Evolutionary conservation across 2,113 vertebrate species (phyloP).

Genomic region (Otocyon megalotis): DNA sequence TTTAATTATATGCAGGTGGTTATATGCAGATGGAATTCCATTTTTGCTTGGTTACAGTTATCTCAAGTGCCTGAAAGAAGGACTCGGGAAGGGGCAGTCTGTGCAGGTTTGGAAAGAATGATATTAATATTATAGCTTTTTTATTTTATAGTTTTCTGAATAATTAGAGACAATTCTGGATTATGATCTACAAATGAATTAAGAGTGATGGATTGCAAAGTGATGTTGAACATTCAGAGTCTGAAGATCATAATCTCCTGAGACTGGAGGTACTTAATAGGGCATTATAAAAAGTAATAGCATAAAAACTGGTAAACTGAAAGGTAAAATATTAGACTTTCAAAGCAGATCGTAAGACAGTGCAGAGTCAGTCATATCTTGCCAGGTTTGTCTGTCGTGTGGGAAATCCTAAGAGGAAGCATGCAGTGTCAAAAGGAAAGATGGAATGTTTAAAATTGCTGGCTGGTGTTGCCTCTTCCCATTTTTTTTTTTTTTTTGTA

Average conservation of each 20-base stretch:
- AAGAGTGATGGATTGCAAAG: neutral
- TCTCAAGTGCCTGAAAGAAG: neutral
- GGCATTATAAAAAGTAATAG: neutral
- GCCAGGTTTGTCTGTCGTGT: neutral
- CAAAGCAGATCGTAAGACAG: neutral
- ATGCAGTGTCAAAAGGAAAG: neutral
- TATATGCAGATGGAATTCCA: neutral
- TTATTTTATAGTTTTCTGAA: neutral
- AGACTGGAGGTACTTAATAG: neutral
- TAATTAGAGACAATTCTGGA: constrained; percentile 55
- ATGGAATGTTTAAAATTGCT: neutral
- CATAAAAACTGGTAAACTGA: neutral
- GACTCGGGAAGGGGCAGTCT: neutral
- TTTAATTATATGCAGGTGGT: neutral
- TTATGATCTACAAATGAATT: constrained; percentile 27
- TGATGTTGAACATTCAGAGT: neutral
- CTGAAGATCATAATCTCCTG: neutral
- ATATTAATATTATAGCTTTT: neutral
- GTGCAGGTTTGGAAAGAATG: neutral
- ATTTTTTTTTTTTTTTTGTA: neutral
- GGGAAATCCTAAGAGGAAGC: constrained; percentile 5
- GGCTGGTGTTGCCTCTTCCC: neutral
- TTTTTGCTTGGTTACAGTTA: neutral
- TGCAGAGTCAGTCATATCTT: neutral
- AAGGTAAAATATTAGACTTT: neutral